Base-by-base conservation (phyloP, 2,888 invertebrate genomes). In the Tiphia femorata region DNA sequence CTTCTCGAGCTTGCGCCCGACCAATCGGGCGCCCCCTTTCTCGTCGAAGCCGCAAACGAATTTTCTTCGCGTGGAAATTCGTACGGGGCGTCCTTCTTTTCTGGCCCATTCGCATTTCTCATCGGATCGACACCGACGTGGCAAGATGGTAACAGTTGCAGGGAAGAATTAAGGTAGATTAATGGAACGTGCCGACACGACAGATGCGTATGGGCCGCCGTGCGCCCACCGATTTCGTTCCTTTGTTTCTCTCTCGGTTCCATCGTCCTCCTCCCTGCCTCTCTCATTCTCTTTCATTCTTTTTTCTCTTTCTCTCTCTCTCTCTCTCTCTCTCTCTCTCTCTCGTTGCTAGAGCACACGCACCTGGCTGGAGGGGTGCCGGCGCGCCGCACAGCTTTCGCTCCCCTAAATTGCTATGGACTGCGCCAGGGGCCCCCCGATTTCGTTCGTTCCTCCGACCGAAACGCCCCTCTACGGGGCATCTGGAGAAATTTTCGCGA, bases 181-280 rank as follows among this genome's bases (percentile, higher is more conserved):
- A 73, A 76, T 72, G 74, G 69, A 67, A 68, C 53, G 66, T 60
- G 64, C 63, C 53, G 60, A 50, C 56, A 49, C 69, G 76, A 75
- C 79, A 77, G 77, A 79, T 78, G 78, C 72, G 67, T 64, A 35
- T n/a, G n/a, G 59, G 64, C 68, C 64, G 65, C 44, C n/a, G 27
- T 60, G 65, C 63, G 61, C 64, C 59, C 53, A 57, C 63, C 57
- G 67, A 70, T 72, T 76, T 53, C 46, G 46, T 6, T 41, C 49
- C 50, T 48, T 44, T 55, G 16, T 66, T 51, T 57, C 52, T 54
- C 38, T 62, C n/a, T 50, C 35, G 29, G 41, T 53, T 42, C 50
- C 21, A 3, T 19, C 44, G 48, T 47, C 30, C 29, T 47, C 44
- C 50, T 53, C 33, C 6, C 5, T 8, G 25, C 20, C 44, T n/a